Percentiles rank a stretch among this genome's conserved stretches.
Conservation (phyloP, 2,888 invertebrate species). For the Panzeria rudis region DNA sequence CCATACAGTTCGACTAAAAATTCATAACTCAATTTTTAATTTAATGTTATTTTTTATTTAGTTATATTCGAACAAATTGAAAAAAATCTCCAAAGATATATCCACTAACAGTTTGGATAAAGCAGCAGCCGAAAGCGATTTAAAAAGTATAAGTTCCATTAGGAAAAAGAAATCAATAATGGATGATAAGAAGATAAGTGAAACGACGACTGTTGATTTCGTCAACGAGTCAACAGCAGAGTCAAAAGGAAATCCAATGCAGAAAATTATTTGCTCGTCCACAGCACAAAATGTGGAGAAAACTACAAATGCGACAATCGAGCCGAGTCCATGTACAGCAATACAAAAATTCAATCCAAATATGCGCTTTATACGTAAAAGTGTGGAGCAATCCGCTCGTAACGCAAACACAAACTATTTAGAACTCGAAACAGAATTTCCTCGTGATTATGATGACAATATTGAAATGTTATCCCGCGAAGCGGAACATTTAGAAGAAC, state of each 20-base stretch:
- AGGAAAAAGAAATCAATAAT: slow-evolving; percentile 49
- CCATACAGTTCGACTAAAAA: too few species aligned
- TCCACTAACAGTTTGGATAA: slow-evolving; percentile 60
- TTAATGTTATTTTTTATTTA: slow-evolving; percentile 3
- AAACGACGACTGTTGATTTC: slow-evolving; percentile 22
- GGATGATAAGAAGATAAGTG: slow-evolving; percentile 45
- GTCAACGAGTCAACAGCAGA: slow-evolving; percentile 26
- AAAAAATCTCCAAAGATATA: slow-evolving; percentile 47
- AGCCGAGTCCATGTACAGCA: slow-evolving; percentile 72
- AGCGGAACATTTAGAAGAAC: slow-evolving; percentile 83
- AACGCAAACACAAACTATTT: slow-evolving; percentile 80
- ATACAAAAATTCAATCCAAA: slow-evolving; percentile 77
- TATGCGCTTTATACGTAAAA: slow-evolving; percentile 83
- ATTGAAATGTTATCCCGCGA: slow-evolving; percentile 83
- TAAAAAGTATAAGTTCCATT: slow-evolving; percentile 8
- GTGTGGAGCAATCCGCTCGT: slow-evolving; percentile 81
- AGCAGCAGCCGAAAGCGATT: slow-evolving; percentile 12
- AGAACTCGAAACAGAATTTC: slow-evolving; percentile 83
- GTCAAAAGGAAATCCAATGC: slow-evolving; percentile 27
- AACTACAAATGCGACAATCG: slow-evolving; percentile 14
- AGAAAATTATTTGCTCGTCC: slow-evolving; percentile 42
- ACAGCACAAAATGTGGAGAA: slow-evolving; percentile 47
- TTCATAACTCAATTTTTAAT: too few species aligned
- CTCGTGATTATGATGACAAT: slow-evolving; percentile 83
- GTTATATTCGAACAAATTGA: slow-evolving; percentile 45